phyloP scores from a whole-genome alignment of 2,113 vertebrate species.

The Zootoca vivipara region DNA sequence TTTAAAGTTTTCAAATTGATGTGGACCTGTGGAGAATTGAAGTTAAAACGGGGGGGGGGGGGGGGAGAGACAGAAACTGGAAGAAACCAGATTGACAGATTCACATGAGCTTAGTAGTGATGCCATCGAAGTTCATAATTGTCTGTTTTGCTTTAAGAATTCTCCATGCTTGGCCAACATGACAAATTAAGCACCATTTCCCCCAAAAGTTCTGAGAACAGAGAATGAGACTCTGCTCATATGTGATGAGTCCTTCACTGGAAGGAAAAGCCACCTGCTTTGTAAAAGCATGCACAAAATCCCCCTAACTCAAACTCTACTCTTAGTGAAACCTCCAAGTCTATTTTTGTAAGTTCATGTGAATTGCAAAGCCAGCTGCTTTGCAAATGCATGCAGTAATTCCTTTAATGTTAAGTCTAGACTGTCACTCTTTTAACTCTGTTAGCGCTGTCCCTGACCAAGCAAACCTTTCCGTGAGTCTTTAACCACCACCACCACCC shows the following conservation, averaged over 20 bases:
- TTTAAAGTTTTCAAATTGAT: too few species aligned
- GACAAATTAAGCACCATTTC: neutral
- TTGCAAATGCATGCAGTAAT: neutral
- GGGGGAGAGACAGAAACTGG: too few species aligned
- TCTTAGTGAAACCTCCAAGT: neutral
- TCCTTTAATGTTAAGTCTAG: neutral
- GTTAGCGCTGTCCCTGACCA: neutral
- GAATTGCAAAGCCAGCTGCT: neutral
- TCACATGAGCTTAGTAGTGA: neutral
- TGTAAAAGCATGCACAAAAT: neutral
- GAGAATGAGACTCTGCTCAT: neutral
- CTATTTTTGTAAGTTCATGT: neutral
- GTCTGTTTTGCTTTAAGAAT: neutral
- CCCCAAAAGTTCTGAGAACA: neutral
- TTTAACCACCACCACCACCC: too few species aligned
- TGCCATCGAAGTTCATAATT: neutral
- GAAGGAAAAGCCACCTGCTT: neutral
- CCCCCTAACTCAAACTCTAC: neutral
- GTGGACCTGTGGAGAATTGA: too few species aligned
- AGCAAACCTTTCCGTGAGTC: too few species aligned
- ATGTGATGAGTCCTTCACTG: neutral
- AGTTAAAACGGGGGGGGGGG: too few species aligned
- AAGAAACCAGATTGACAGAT: too few species aligned
- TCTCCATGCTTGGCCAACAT: neutral
- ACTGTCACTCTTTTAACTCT: neutral